These are phyloP conservation scores for Pseudachorutes palmiensis DNA, from an alignment of 1,140 invertebrate species.

Conservation along the genomic window DNA sequence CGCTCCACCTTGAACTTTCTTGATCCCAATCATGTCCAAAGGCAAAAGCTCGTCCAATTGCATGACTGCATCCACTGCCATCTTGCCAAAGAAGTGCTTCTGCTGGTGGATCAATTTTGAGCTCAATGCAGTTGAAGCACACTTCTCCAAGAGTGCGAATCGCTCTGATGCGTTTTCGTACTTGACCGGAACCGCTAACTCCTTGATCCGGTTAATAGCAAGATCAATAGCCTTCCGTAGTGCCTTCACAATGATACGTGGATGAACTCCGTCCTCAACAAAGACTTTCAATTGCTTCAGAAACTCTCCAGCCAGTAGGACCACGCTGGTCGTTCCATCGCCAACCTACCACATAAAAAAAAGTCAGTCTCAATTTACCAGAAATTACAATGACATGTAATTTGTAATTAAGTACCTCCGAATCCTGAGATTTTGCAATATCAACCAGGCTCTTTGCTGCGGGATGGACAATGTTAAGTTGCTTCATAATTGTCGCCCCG, in stretches of 20 bases:
- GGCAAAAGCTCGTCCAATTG: conserved; percentile 86
- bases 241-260: conserved; percentile 80
- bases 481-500: conserved; percentile 97
- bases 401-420: too few relatives aligned
- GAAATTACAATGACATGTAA: too few relatives aligned
- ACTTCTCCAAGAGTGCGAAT: conserved; percentile 76
- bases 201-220: conserved; percentile 73
- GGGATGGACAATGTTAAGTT: conserved; percentile 94
- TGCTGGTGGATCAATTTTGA: conserved; percentile 94
- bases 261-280: conserved; percentile 95
- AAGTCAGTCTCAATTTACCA: too few relatives aligned
- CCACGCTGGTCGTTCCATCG: conserved; percentile 95
- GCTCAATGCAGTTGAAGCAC: conserved; percentile 90
- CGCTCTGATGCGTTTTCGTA: conserved; percentile 53
- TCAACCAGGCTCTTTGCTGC: conserved; percentile 96
- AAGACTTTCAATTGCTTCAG: conserved; percentile 91
- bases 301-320: conserved; percentile 89
- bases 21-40: conserved; percentile 99
- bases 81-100: conserved; percentile 89
- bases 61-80: conserved; percentile 96
- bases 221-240: conserved; percentile 71
- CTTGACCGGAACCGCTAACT: conserved; percentile 70
- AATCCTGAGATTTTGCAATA: conserved; percentile 98
- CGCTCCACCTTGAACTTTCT: conserved; percentile 92
- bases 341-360: conserved; percentile 84